These are phyloP conservation scores for Limnephilus rhombicus DNA, from an alignment of 2,888 invertebrate genomes.

Conservation along the genomic window DNA sequence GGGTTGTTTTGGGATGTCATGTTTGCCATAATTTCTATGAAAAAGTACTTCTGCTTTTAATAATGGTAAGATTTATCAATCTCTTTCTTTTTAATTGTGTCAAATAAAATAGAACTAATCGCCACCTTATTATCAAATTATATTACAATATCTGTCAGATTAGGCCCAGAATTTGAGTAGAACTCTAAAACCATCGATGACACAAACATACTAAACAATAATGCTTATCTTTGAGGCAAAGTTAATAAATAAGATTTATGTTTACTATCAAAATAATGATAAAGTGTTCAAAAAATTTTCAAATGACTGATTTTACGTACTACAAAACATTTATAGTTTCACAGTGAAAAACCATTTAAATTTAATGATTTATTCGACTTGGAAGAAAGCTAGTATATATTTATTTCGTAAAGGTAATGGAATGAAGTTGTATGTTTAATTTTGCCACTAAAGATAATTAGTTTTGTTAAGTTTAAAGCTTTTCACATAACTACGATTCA, in stretches of 20 bases:
- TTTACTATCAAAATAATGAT: not conserved
- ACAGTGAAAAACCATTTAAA: not conserved
- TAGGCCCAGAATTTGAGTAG: not conserved
- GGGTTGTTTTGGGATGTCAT: too few species aligned
- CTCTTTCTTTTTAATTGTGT: not conserved
- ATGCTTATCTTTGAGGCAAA: not conserved
- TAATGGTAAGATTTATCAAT: too few species aligned
- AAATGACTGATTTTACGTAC: not conserved
- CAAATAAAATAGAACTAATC: not conserved
- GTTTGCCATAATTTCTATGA: too few species aligned
- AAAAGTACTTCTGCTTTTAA: too few species aligned
- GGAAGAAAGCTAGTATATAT: not conserved
- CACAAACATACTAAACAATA: not conserved
- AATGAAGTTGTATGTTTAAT: not conserved
- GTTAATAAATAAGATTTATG: not conserved
- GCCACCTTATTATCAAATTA: not conserved
- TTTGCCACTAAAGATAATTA: constrained; percentile 2
- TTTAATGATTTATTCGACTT: not conserved
- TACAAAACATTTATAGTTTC: not conserved
- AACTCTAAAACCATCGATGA: not conserved
- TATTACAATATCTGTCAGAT: not conserved
- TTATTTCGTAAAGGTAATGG: not conserved
- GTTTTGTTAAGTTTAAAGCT: constrained; percentile 22
- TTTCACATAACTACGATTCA: not conserved
- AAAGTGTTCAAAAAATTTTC: not conserved